These are phyloP conservation scores for Labia minor DNA, from an alignment of 2,888 invertebrate species.

Conservation along the genomic window DNA sequence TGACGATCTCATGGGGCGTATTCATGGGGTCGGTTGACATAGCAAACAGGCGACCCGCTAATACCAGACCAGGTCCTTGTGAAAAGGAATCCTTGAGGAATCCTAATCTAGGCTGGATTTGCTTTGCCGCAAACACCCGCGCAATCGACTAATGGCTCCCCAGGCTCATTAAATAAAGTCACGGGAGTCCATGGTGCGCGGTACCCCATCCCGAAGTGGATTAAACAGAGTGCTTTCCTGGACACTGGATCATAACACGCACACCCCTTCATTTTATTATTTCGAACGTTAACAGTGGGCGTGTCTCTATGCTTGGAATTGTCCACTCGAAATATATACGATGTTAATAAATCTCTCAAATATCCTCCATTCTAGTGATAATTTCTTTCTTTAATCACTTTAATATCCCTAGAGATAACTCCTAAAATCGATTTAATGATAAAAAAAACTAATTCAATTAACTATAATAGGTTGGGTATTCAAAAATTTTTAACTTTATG, in stretches of 20 bases:
- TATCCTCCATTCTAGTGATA: neutral
- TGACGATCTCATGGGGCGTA: neutral
- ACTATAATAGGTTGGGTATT: too few relatives aligned
- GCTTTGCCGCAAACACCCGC: neutral
- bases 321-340: conserved; percentile 13
- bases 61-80: neutral
- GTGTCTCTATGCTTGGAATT: neutral
- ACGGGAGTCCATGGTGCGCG: neutral
- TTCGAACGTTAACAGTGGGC: neutral
- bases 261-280: neutral
- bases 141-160: conserved; percentile 7
- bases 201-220: neutral
- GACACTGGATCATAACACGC: conserved; percentile 13
- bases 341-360: neutral
- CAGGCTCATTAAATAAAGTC: conserved; percentile 13
- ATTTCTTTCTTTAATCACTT: conserved; percentile 8
- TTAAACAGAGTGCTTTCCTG: conserved; percentile 13
- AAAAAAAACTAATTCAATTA: too few relatives aligned
- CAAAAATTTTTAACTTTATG: too few relatives aligned
- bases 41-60: neutral
- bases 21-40: neutral
- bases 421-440: too few relatives aligned
- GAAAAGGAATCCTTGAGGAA: neutral
- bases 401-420: too few relatives aligned
- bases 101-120: conserved; percentile 3